phyloP scores from a whole-genome alignment of 2,113 vertebrate species.

The Megalops atlanticus region DNA sequence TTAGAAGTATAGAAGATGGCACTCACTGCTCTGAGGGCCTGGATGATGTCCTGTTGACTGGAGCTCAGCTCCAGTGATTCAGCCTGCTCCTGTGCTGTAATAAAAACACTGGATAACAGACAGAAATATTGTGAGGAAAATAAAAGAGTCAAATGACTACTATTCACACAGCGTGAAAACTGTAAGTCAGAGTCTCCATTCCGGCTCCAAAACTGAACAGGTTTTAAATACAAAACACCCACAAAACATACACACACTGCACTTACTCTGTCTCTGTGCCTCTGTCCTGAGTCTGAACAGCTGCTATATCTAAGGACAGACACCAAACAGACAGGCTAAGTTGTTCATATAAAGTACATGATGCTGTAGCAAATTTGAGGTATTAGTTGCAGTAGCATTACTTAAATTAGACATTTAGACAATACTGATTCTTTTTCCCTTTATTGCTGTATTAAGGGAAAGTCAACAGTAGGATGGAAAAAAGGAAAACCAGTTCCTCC shows the following conservation, averaged over 20 bases:
- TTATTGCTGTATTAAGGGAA: not conserved
- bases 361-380: not conserved
- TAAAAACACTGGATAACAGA: not conserved
- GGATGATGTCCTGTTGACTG: not conserved
- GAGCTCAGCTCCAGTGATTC: not conserved
- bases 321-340: conserved; percentile 17
- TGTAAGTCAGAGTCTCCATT: not conserved
- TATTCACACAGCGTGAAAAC: no score
- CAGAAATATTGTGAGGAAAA: not conserved
- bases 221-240: not conserved
- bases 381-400: no score
- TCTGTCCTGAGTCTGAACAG: conserved; percentile 38
- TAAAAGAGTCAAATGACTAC: not conserved
- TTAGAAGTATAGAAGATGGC: not conserved
- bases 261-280: conserved; percentile 55
- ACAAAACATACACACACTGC: not conserved
- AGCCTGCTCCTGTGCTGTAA: not conserved
- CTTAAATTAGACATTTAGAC: not conserved
- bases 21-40: not conserved
- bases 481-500: not conserved
- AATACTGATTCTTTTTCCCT: not conserved
- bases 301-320: conserved; percentile 32
- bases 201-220: not conserved
- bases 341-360: no score
- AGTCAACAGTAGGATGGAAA: not conserved